Percentiles rank a stretch among this genome's conserved stretches.
Evolutionary conservation across 2,888 invertebrate species (phyloP).

Genomic region (Caenorhabditis panamensis): DNA sequence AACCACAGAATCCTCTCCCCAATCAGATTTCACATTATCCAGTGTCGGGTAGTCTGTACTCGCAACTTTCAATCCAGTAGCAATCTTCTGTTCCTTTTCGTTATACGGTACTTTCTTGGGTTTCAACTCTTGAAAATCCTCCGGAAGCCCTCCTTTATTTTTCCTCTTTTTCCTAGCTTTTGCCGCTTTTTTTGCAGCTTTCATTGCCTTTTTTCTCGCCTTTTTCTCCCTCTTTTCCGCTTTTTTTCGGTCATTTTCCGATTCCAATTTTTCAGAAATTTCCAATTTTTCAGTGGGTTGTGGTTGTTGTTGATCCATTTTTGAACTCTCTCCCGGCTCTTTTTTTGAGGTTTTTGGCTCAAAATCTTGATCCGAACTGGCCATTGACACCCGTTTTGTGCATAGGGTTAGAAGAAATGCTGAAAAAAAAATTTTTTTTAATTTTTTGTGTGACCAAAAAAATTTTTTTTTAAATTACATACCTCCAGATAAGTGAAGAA

Average conservation of each 20-base stretch:
- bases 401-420: constrained; percentile 12
- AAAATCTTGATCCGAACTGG: background rate
- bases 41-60: constrained; percentile 55
- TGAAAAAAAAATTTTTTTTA: background rate
- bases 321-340: background rate
- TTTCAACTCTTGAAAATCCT: background rate
- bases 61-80: constrained; percentile 51
- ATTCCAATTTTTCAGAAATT: too few relatives aligned
- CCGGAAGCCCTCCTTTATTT: too few relatives aligned
- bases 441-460: background rate
- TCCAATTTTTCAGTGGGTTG: background rate
- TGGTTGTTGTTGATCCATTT: too few relatives aligned
- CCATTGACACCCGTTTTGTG: background rate
- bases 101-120: constrained; percentile 46
- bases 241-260: constrained; percentile 5
- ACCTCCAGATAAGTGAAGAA: constrained; percentile 32
- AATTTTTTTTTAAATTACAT: background rate
- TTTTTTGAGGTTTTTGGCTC: background rate
- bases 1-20: constrained; percentile 11
- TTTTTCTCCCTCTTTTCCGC: background rate
- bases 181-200: constrained; percentile 7
- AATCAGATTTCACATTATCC: constrained; percentile 60
- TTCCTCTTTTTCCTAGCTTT: background rate
- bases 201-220: background rate
- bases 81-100: constrained; percentile 54